Conservation (phyloP, 1,140 invertebrate genomes). For the Prorops nasuta region DNA sequence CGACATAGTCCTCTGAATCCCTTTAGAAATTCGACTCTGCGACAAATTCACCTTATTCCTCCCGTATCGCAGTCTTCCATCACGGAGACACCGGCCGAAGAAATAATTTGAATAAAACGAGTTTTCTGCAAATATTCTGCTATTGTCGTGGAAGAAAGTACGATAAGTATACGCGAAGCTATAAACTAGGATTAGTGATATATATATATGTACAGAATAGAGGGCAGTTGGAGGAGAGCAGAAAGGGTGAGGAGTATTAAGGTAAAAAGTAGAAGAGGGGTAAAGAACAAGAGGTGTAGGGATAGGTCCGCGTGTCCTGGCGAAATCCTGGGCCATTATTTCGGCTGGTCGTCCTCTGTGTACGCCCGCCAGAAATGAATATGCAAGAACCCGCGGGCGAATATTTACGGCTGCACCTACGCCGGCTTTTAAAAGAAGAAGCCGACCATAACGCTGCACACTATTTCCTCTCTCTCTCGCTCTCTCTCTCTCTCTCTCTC, state of each 20-base stretch:
- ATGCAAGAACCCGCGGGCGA: constrained; percentile 28
- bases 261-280: background rate
- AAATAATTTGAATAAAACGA: too few relatives aligned
- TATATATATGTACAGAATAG: background rate
- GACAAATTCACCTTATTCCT: background rate
- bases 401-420: constrained; percentile 28
- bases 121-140: too few relatives aligned
- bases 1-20: background rate
- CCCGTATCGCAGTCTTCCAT: background rate
- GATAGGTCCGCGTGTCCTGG: constrained; percentile 17
- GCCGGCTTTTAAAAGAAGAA: constrained; percentile 27
- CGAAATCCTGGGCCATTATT: constrained; percentile 30
- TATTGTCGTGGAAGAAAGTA: background rate
- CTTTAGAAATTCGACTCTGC: background rate
- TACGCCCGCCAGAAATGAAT: constrained; percentile 30
- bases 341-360: constrained; percentile 10
- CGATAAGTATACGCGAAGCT: background rate
- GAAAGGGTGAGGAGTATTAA: background rate
- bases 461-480: constrained; percentile 7
- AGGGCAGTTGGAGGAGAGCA: background rate
- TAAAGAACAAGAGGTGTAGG: background rate
- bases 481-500: constrained; percentile 7
- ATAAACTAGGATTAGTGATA: background rate
- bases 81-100: too few relatives aligned
- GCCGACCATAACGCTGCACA: constrained; percentile 26